These are phyloP conservation scores for Tiliacea aurago DNA, from an alignment of 2,888 invertebrate species.

Conservation along the genomic window DNA sequence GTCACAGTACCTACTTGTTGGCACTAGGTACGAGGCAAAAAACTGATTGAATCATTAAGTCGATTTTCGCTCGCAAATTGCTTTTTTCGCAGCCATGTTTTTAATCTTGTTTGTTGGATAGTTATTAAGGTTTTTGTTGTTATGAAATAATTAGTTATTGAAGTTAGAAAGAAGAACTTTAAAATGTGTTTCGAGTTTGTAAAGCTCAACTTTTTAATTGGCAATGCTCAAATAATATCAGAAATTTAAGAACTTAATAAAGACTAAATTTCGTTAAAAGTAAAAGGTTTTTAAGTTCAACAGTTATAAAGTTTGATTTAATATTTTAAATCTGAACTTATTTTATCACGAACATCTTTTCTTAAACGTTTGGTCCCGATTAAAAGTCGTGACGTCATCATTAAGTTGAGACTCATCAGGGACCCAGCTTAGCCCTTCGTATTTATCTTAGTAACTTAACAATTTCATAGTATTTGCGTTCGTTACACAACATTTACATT, in stretches of 20 bases:
- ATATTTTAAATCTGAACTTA: slow-evolving; percentile 11
- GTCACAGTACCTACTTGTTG: slow-evolving; percentile 34
- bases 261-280: slow-evolving; percentile 1
- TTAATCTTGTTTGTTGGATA: slow-evolving; percentile 43
- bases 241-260: slow-evolving; percentile 7
- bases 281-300: slow-evolving; percentile 6
- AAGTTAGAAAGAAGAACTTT: slow-evolving; percentile 18
- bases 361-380: slow-evolving; percentile 43
- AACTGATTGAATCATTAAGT: slow-evolving; percentile 56
- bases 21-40: slow-evolving; percentile 30
- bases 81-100: slow-evolving; percentile 50
- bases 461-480: slow-evolving; percentile 81
- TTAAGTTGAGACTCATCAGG: slow-evolving; percentile 51
- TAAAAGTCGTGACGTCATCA: slow-evolving; percentile 64
- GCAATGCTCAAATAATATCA: slow-evolving; percentile 16
- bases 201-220: slow-evolving; percentile 45
- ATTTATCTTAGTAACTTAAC: slow-evolving; percentile 79
- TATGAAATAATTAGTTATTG: slow-evolving; percentile 32
- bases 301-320: slow-evolving; percentile 1
- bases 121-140: slow-evolving; percentile 57
- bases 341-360: slow-evolving; percentile 21
- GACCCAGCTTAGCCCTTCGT: slow-evolving; percentile 69
- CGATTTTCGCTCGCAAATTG: slow-evolving; percentile 52
- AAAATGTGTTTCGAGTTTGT: slow-evolving; percentile 19
- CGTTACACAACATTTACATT: slow-evolving; percentile 77